A percentile compares a stretch with the other conserved stretches of the same genome.
These are phyloP conservation scores for Distichodus sexfasciatus DNA, from an alignment of 2,797 vertebrate species.

Conservation along the genomic window DNA sequence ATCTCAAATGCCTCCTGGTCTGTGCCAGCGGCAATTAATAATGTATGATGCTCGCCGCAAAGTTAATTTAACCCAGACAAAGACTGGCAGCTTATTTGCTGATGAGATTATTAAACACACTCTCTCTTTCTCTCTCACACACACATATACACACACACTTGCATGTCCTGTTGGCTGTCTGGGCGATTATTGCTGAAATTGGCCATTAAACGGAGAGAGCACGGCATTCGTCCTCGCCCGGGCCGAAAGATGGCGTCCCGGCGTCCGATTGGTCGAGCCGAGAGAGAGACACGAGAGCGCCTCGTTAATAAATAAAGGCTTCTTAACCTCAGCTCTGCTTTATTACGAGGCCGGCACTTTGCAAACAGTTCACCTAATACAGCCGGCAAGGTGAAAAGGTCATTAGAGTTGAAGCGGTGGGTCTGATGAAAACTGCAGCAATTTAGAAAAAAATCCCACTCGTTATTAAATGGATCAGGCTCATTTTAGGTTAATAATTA, in stretches of 20 bases:
- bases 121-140: conserved; percentile 12
- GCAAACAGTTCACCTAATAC: neutral
- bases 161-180: conserved; percentile 59
- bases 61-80: conserved; percentile 40
- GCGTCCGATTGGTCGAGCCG: conserved; percentile 28
- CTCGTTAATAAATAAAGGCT: conserved; percentile 29
- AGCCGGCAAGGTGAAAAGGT: neutral
- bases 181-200: conserved; percentile 70
- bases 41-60: conserved; percentile 26
- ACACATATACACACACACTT: neutral
- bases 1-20: neutral
- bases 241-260: neutral
- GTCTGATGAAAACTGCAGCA: too few relatives aligned
- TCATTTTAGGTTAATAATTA: too few relatives aligned
- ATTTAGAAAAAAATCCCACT: too few relatives aligned
- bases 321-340: neutral
- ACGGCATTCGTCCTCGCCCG: conserved; percentile 1
- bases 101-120: conserved; percentile 32
- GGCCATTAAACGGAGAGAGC: conserved; percentile 68
- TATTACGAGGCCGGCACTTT: neutral
- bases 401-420: too few relatives aligned
- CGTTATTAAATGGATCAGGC: too few relatives aligned
- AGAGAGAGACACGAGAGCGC: neutral
- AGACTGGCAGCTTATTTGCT: conserved; percentile 37
- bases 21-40: conserved; percentile 29